Conservation (phyloP, 2,113 vertebrate genomes). For the Corythaeola cristata region DNA sequence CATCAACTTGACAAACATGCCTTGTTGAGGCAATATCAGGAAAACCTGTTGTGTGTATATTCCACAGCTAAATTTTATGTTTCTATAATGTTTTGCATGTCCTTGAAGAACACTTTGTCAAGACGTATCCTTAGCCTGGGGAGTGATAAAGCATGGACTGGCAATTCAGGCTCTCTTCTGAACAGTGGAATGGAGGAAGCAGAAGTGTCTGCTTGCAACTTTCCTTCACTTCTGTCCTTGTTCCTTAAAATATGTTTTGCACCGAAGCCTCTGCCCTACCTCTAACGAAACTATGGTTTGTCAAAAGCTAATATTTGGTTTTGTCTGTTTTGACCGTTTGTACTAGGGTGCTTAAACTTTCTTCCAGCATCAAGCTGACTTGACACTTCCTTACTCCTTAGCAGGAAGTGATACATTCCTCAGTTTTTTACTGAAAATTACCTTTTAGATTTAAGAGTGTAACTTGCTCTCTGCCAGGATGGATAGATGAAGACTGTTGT, state of each 20-base stretch:
- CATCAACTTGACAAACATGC: not conserved
- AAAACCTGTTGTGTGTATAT: not conserved
- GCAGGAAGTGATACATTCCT: not conserved
- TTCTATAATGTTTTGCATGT: not conserved
- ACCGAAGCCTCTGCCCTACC: not conserved
- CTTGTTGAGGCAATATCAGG: not conserved
- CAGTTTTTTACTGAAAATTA: not conserved
- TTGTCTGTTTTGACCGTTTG: not conserved
- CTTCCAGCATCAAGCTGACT: not conserved
- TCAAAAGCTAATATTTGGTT: not conserved
- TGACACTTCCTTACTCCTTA: not conserved
- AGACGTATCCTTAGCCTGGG: not conserved
- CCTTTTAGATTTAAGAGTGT: not conserved
- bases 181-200: not conserved
- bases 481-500: not conserved
- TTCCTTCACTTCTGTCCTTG: not conserved
- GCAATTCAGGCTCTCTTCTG: not conserved
- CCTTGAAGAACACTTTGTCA: not conserved
- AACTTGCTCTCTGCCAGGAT: not conserved
- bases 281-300: not conserved
- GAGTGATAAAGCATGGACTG: not conserved
- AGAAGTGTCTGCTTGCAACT: slow-evolving; percentile 15
- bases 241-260: not conserved
- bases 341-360: not conserved
- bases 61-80: not conserved